Conservation (phyloP, 2,888 invertebrate genomes). For the Stenodera caucasica region DNA sequence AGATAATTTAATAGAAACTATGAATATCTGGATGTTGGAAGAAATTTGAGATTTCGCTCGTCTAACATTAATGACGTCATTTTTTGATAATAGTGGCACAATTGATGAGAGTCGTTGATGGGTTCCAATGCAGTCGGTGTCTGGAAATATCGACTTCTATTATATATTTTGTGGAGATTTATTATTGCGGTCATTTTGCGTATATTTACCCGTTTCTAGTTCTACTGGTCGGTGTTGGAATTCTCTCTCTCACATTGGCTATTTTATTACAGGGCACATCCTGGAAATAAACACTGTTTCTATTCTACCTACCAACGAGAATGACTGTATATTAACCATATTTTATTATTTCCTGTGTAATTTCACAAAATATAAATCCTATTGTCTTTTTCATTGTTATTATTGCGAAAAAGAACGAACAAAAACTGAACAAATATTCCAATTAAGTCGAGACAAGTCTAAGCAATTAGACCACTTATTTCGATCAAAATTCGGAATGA, state of each 20-base stretch:
- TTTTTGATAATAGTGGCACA: conserved; percentile 8
- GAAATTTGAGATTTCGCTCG: too few species aligned
- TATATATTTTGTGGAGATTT: conserved; percentile 35
- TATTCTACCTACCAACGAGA: conserved; percentile 32
- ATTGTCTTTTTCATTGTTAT: background rate
- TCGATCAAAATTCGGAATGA: background rate
- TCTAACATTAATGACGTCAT: background rate
- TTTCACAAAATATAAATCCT: conserved; percentile 5
- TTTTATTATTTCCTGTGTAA: conserved; percentile 3
- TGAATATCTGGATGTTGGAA: too few species aligned
- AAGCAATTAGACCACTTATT: too few species aligned
- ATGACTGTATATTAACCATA: conserved; percentile 19
- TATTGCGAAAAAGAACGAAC: background rate
- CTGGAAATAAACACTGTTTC: conserved; percentile 36
- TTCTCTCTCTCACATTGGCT: conserved; percentile 10
- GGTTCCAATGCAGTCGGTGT: conserved; percentile 34
- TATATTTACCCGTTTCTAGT: conserved; percentile 23
- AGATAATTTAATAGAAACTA: too few species aligned
- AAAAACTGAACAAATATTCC: too few species aligned
- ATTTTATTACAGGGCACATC: conserved; percentile 24
- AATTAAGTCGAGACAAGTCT: too few species aligned
- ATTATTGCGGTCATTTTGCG: conserved; percentile 42
- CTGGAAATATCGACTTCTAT: conserved; percentile 37
- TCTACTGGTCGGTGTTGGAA: background rate
- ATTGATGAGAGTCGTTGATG: conserved; percentile 37